Evolutionary conservation across 2,888 invertebrate genomes (phyloP).

Genomic region (Actias luna): DNA sequence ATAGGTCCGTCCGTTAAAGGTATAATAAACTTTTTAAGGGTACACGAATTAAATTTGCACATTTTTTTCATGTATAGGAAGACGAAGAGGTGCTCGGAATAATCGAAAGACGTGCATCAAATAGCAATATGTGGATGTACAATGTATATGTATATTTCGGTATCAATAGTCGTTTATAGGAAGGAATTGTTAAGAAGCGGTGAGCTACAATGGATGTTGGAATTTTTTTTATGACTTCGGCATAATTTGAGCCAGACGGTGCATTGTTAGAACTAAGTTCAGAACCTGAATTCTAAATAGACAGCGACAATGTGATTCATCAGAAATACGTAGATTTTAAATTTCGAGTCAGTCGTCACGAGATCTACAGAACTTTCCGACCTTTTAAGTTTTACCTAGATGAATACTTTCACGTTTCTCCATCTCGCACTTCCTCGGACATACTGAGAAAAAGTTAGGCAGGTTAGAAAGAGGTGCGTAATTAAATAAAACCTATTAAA

Average conservation of each 20-base stretch:
- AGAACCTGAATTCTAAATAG: constrained; percentile 12
- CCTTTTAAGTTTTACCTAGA: too few species aligned
- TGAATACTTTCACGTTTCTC: too few species aligned
- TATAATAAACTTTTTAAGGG: background rate
- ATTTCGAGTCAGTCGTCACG: background rate
- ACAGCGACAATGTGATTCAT: background rate
- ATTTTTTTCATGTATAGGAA: constrained; percentile 43
- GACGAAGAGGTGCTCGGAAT: constrained; percentile 36
- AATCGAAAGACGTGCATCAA: constrained; percentile 33
- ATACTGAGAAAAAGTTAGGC: too few species aligned
- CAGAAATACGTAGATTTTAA: background rate
- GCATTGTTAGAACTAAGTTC: constrained; percentile 8
- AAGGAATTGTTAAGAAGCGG: constrained; percentile 1
- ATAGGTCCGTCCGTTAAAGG: background rate
- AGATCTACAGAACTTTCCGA: too few species aligned
- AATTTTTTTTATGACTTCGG: constrained; percentile 10
- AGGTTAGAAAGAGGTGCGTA: too few species aligned
- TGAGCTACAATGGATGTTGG: constrained; percentile 6
- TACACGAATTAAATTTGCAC: constrained; percentile 14
- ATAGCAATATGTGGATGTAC: too few species aligned
- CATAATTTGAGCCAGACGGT: constrained; percentile 14
- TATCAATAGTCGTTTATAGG: background rate
- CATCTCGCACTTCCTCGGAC: too few species aligned
- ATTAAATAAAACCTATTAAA: too few species aligned
- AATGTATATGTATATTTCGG: background rate